phyloP scores from a whole-genome alignment of 2,113 vertebrate genomes.

The Lasiurus cinereus region DNA sequence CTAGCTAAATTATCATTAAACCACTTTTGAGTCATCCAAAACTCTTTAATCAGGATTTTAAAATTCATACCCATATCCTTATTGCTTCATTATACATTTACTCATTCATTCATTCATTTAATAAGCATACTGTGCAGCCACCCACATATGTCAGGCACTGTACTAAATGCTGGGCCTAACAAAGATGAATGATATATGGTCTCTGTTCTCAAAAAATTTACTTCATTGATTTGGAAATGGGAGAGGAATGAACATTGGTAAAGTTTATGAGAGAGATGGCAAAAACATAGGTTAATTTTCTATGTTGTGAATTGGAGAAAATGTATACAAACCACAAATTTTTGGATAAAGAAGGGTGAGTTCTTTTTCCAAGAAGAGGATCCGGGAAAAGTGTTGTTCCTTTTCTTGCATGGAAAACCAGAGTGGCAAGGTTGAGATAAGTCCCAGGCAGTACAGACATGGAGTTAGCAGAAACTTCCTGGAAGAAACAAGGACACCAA shows the following conservation, averaged over 20 bases:
- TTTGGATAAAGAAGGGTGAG: background rate
- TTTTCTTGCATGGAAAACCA: background rate
- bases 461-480: background rate
- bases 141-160: background rate
- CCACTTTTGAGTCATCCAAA: background rate
- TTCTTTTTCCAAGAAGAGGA: constrained; percentile 4
- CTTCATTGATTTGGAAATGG: background rate
- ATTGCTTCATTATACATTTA: background rate
- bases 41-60: background rate
- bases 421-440: background rate
- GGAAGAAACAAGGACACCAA: background rate
- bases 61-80: background rate
- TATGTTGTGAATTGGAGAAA: background rate
- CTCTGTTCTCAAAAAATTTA: background rate
- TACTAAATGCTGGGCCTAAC: background rate
- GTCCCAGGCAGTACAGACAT: background rate
- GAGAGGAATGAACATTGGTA: background rate
- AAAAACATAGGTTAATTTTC: background rate
- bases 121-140: background rate
- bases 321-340: constrained; percentile 32
- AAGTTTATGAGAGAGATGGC: background rate
- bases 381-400: background rate
- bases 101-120: background rate
- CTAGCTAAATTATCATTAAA: background rate
- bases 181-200: background rate